Conservation (phyloP, 2,888 invertebrate genomes). For the Nomada ferruginata region DNA sequence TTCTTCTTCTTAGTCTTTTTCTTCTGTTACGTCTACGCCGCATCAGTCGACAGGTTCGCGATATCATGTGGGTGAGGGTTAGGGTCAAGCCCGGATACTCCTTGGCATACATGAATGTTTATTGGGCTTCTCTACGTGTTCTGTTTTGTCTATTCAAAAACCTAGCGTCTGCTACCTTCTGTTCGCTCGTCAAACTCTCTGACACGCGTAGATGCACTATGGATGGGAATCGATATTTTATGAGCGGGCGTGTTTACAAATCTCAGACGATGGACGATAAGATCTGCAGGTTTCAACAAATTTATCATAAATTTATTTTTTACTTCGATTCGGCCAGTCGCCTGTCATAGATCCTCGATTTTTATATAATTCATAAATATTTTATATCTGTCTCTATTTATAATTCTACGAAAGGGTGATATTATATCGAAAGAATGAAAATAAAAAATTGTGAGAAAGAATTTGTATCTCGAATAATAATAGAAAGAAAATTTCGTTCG, state of each 20-base stretch:
- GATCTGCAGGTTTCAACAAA: background rate
- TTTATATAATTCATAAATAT: too few relatives aligned
- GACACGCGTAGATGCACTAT: background rate
- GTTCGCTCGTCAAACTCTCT: background rate
- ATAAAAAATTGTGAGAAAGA: too few relatives aligned
- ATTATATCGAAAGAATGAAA: too few relatives aligned
- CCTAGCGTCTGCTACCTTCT: background rate
- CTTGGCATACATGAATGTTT: conserved; percentile 76
- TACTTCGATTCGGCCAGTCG: too few relatives aligned
- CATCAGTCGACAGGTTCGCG: conserved; percentile 76
- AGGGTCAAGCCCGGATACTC: conserved; percentile 68
- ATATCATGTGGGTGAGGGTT: conserved; percentile 73
- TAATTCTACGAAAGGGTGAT: too few relatives aligned
- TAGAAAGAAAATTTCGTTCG: too few relatives aligned
- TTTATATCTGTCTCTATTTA: too few relatives aligned
- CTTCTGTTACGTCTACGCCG: conserved; percentile 46
- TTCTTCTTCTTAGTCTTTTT: conserved; percentile 64
- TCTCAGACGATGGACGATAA: background rate
- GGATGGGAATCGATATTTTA: conserved; percentile 2
- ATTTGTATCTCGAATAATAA: too few relatives aligned
- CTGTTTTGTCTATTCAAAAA: conserved; percentile 29
- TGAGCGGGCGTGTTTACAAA: background rate
- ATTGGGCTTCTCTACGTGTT: conserved; percentile 65
- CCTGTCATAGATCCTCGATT: too few relatives aligned
- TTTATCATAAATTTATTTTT: background rate